These are phyloP conservation scores for Epirrita christyi DNA, from an alignment of 2,888 invertebrate genomes.

Conservation along the genomic window DNA sequence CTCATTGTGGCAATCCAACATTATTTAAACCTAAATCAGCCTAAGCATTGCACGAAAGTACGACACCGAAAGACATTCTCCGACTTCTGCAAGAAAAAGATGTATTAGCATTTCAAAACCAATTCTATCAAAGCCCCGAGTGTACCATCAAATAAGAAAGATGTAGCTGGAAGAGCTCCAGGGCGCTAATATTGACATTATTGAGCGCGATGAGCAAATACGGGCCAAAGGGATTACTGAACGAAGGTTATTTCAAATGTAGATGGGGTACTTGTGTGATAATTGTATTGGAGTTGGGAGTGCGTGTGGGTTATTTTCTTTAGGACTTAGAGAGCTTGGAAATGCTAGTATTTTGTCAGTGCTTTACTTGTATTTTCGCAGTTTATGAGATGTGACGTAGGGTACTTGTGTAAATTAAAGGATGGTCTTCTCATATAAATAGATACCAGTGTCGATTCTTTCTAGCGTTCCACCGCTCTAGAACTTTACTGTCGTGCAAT, in stretches of 20 bases:
- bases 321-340: slow-evolving; percentile 6
- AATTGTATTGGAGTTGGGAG: slow-evolving; percentile 30
- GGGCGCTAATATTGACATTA: slow-evolving; percentile 53
- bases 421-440: too few relatives aligned
- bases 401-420: too few relatives aligned
- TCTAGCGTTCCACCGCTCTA: too few relatives aligned
- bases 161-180: slow-evolving; percentile 37
- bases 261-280: slow-evolving; percentile 23
- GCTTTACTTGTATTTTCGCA: neutral
- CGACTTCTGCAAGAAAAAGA: slow-evolving; percentile 7
- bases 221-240: slow-evolving; percentile 43
- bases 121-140: slow-evolving; percentile 16
- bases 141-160: slow-evolving; percentile 22
- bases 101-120: slow-evolving; percentile 23
- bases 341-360: neutral
- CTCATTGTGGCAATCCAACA: too few relatives aligned
- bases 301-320: slow-evolving; percentile 14
- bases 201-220: slow-evolving; percentile 53
- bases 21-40: neutral
- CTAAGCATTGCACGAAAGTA: neutral
- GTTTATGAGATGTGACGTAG: neutral
- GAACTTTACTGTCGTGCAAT: too few relatives aligned
- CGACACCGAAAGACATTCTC: slow-evolving; percentile 3
- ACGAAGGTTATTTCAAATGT: slow-evolving; percentile 43
- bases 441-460: too few relatives aligned